Evolutionary conservation across 92 coral and sea anemone species (phyloP).

Genomic region (Umimayanthus chanpuru): DNA sequence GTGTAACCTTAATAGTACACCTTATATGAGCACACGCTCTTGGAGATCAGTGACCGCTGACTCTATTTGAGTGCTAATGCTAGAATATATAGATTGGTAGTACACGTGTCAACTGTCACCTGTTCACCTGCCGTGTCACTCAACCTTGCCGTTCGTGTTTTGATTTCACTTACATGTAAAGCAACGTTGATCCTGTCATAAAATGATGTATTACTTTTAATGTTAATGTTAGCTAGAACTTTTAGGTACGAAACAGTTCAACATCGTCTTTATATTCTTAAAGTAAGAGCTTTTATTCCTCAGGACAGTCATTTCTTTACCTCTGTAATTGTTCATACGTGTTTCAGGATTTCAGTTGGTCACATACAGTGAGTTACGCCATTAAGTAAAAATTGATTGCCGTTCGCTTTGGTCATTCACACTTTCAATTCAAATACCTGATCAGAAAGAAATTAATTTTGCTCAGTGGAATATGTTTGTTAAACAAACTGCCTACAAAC

Average conservation of each 20-base stretch:
- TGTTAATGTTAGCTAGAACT: not conserved
- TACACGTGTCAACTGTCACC: not conserved
- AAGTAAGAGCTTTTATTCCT: not conserved
- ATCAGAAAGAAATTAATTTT: not conserved
- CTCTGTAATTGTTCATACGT: not conserved
- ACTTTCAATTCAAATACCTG: not conserved
- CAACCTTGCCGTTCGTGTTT: not conserved
- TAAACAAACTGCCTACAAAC: not conserved
- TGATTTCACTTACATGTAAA: not conserved
- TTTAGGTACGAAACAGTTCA: not conserved
- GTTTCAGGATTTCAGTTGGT: not conserved
- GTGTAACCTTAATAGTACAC: not conserved
- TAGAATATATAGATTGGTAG: not conserved
- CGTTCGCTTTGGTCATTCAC: not conserved
- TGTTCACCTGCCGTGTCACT: not conserved
- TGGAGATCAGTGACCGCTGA: not conserved
- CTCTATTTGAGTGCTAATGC: too few species aligned
- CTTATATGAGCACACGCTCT: too few species aligned
- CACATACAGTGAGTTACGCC: not conserved
- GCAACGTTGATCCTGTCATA: not conserved
- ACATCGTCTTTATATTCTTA: not conserved
- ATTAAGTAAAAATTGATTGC: not conserved
- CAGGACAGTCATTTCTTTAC: too few species aligned
- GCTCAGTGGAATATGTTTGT: not conserved
- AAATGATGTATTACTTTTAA: not conserved